phyloP scores from a whole-genome alignment of 2,797 vertebrate genomes.

The Cercopithecus mitis region DNA sequence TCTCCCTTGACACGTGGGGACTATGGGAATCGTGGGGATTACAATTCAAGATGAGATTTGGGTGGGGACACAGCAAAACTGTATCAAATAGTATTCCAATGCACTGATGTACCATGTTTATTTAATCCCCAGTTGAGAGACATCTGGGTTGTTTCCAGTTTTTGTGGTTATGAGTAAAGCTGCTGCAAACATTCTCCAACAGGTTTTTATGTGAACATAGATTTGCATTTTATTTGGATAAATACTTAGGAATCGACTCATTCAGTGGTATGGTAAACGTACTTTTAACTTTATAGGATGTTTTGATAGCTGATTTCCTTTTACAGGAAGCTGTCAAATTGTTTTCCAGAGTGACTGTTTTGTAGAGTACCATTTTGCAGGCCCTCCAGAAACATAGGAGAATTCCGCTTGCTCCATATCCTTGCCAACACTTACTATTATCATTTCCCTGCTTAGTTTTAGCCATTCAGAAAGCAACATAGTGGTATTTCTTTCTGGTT shows the following conservation, averaged over 20 bases:
- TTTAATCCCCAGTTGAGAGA: not conserved
- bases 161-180: not conserved
- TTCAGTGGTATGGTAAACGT: not conserved
- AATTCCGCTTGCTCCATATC: not conserved
- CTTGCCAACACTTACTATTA: not conserved
- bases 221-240: not conserved
- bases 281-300: not conserved
- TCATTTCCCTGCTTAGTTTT: not conserved
- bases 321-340: not conserved
- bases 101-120: too few species aligned
- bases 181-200: not conserved
- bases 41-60: not conserved
- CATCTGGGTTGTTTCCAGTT: not conserved
- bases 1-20: not conserved
- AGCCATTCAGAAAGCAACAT: not conserved
- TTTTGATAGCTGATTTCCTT: not conserved
- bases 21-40: not conserved
- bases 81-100: not conserved
- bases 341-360: not conserved
- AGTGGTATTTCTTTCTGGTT: not conserved
- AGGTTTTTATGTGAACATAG: not conserved
- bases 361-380: not conserved
- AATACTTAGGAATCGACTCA: not conserved
- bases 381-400: fast-evolving
- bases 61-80: not conserved